Evolutionary conservation across 2,888 invertebrate species (phyloP).

Genomic region (Hypomecis punctinalis): DNA sequence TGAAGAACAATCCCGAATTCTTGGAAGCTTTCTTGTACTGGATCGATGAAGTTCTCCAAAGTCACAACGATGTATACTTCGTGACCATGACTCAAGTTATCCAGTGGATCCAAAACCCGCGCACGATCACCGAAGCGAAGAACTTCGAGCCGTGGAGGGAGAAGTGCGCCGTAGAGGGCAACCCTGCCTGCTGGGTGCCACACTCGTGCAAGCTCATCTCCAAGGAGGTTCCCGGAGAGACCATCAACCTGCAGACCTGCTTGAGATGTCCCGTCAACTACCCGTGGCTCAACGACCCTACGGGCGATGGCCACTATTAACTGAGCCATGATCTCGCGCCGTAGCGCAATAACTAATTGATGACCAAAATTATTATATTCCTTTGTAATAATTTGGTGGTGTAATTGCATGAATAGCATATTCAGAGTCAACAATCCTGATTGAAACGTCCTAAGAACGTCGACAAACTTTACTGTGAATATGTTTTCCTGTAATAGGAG

Average conservation of each 20-base stretch:
- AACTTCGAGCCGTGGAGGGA: conserved; percentile 98
- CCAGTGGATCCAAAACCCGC: conserved; percentile 97
- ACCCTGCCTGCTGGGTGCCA: conserved; percentile 93
- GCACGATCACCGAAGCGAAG: conserved; percentile 93
- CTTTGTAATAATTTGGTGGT: conserved; percentile 65
- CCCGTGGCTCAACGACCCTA: conserved; percentile 97
- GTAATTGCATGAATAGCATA: conserved; percentile 72
- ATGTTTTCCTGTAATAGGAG: conserved; percentile 75
- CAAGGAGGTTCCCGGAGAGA: conserved; percentile 97
- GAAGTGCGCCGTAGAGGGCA: conserved; percentile 95
- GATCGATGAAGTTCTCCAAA: conserved; percentile 94
- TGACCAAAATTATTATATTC: conserved; percentile 48
- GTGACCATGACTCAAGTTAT: conserved; percentile 98
- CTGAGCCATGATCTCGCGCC: conserved; percentile 78
- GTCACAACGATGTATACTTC: conserved; percentile 96
- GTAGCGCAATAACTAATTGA: conserved; percentile 74
- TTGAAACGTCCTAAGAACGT: conserved; percentile 9
- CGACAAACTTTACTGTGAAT: conserved; percentile 55
- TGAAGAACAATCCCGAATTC: conserved; percentile 96
- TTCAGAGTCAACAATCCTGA: conserved; percentile 53
- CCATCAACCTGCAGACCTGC: conserved; percentile 96
- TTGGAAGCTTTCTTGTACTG: conserved; percentile 96
- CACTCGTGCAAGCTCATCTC: conserved; percentile 96
- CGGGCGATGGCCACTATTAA: conserved; percentile 94
- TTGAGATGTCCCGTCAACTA: conserved; percentile 97